Base-by-base conservation (phyloP, 1,140 invertebrate genomes). In the Thrips palmi region DNA sequence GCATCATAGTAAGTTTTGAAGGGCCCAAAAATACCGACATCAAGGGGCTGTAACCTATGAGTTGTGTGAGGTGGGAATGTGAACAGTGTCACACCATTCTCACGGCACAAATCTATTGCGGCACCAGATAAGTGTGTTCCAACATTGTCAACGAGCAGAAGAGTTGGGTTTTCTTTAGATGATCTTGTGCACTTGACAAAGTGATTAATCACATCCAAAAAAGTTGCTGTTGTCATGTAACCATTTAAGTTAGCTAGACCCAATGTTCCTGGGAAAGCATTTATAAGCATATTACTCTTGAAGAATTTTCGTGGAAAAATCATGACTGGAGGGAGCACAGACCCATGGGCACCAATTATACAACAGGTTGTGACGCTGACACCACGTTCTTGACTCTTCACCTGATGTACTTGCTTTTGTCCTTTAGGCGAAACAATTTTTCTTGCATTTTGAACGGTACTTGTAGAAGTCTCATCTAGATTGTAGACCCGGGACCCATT, bases 61-160 rank as follows among this genome's bases (percentile, higher is more conserved):
- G 46, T 54, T 20, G 44, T 52, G 38, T 59, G 57, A 11, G 56
- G 51, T 15, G 59, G 57, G n/a, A 63, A 52, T 45, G 55, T 50
- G 12, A 58, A 33, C 31, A 59, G 19, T 30, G 48, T 39, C 18
- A 56, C 54, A 6, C 46, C 48, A 47, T 49, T 53, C 42, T 51
- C 43, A 30, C 47, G 45, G 27, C 42, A 48, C 35, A 47, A 54
- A 22, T 55, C 35, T 15, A 58, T 47, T 29, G 33, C 30, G 23
- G 46, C 41, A 25, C 48, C 8, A 4, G 40, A 40, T 20, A 45
- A 19, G 40, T 53, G 45, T 12, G 43, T 49, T 12, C 45, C 42
- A 42, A 58, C 57, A 43, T 59, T 61, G 44, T 64, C 58, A 27
- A 56, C 41, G 3, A 62, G 32, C n/a, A 62, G 39, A 10, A 62